Base-by-base conservation (phyloP, 2,888 invertebrate genomes). In the Sarcophaga caerulescens region DNA sequence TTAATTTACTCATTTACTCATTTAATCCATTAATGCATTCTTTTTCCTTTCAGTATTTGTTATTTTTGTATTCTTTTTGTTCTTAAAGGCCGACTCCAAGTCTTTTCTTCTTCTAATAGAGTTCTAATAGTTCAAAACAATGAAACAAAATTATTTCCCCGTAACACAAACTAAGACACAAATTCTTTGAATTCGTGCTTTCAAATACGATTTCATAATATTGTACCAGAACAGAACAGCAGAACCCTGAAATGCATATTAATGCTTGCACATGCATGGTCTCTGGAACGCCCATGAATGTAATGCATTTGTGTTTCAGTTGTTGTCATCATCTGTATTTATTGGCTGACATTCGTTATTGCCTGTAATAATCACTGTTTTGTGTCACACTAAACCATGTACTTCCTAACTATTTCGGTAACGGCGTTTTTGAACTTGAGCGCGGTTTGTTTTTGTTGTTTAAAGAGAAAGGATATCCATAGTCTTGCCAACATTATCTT, bases 261-360 rank as follows among this genome's bases (percentile, higher is more conserved):
- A 65, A 69, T 82, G 66, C 65, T 59, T 17, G 6, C 52, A 57
- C 63, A 78, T 52, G 45, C 45, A 44, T 8, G 10, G 60, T 47
- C 4, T 70, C 68, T 11, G 35, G 12, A 75, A 12, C 57, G 52
- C 77, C 10, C 70, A 25, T 62, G 8, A 69, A 25, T 57, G 52
- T 80, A 17, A 76, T 59, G 52, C 23, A 70, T 59, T 75, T 57
- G 63, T 77, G 65, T 81, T 75, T 62, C 21, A 52, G 57, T 78
- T 81, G 57, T 81, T 78, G 74, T 84, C 76, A 77, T 86, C 35
- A 35, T 35, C 8, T 10, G 35, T 81, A 81, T 81, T 83, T 77
- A 78, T 84, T 83, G 59, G 69, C 83, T 85, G 83, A 74, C 59
- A 73, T 77, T 74, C 63, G 68, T 79, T 69, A 65, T 80, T 69